Percentiles rank a stretch among this genome's conserved stretches.
phyloP scores from a whole-genome alignment of 2,113 vertebrate species.

The Perca flavescens region DNA sequence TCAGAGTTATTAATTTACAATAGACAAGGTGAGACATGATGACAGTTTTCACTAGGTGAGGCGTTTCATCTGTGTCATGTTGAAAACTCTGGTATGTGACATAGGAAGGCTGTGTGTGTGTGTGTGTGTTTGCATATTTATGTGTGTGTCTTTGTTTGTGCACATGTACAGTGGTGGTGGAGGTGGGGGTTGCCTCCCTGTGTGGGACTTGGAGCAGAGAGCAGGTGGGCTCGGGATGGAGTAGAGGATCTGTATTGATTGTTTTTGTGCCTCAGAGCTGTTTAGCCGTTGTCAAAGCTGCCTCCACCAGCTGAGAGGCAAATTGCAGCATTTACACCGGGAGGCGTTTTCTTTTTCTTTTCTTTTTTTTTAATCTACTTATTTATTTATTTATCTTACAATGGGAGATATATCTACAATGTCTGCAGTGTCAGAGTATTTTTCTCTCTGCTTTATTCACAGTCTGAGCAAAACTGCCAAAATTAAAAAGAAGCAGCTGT shows the following conservation, averaged over 20 bases:
- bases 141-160: slow-evolving; percentile 38
- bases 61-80: slow-evolving; percentile 29
- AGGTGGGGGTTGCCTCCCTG: slow-evolving; percentile 77
- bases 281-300: slow-evolving; percentile 96
- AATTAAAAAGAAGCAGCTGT: slow-evolving; percentile 83
- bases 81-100: slow-evolving; percentile 50
- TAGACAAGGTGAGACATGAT: slow-evolving; percentile 24
- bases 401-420: slow-evolving; percentile 57
- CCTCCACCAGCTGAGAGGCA: slow-evolving; percentile 99
- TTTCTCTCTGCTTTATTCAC: slow-evolving; percentile 90
- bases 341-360: slow-evolving; percentile 80
- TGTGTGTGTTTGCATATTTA: slow-evolving; percentile 18
- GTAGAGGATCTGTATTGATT: slow-evolving; percentile 97
- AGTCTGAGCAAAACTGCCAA: slow-evolving; percentile 75
- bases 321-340: slow-evolving; percentile 99
- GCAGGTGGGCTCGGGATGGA: slow-evolving; percentile 90
- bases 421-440: slow-evolving; percentile 73
- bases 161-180: slow-evolving; percentile 52
- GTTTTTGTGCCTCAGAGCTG: slow-evolving; percentile 93
- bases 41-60: slow-evolving; percentile 40
- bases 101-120: slow-evolving; percentile 18
- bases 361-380: slow-evolving; percentile 46
- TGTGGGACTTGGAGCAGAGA: slow-evolving; percentile 84
- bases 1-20: slow-evolving; percentile 28
- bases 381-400: slow-evolving; percentile 70